Base-by-base conservation (phyloP, 1,140 invertebrate genomes). In the Maniola jurtina region DNA sequence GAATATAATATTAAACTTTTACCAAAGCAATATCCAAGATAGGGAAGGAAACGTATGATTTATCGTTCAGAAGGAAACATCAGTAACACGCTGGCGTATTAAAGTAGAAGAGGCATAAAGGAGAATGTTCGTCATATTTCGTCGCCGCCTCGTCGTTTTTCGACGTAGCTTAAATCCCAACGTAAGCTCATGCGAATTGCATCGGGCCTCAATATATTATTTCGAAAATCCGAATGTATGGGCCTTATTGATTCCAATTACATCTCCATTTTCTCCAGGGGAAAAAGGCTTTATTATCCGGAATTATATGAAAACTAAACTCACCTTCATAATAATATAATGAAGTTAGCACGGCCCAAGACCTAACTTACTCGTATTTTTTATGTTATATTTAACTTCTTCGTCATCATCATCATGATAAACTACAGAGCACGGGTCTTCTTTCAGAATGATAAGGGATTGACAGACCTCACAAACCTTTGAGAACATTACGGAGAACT, bases 51-150 rank as follows among this genome's bases (percentile, higher is more conserved):
- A 45, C 42, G 42, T 45, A 45, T 45, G 42, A 45, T 45, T 45
- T 45, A 45, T 45, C 42, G 42, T n/a, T 45, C 42, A n/a, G 42
- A 45, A 45, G 42, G 42, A 45, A 45, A 45, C 42, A 45, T 45
- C 42, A 45, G 42, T 45, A 45, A n/a, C 42, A 45, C 42, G 42
- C 42, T n/a, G 42, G 42, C 13, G 42, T 45, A 45, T 45, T 45
- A 45, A 45, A 45, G 42, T 45, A 45, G 13, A 45, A 45, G 42
- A 45, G 42, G 42, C 42, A 45, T 45, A 45, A 45, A 45, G 42
- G 42, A 45, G 13, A 45, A 45, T 45, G 42, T 45, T 13, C 42
- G 42, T 45, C 42, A 11, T 45, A 45, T 45, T 45, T 45, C 13
- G 42, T 45, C 42, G 11, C 6, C 6, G 10, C 40, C 40, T 42